phyloP scores from a whole-genome alignment of 2,797 vertebrate species.

The Enteromius thamalakanensis region DNA sequence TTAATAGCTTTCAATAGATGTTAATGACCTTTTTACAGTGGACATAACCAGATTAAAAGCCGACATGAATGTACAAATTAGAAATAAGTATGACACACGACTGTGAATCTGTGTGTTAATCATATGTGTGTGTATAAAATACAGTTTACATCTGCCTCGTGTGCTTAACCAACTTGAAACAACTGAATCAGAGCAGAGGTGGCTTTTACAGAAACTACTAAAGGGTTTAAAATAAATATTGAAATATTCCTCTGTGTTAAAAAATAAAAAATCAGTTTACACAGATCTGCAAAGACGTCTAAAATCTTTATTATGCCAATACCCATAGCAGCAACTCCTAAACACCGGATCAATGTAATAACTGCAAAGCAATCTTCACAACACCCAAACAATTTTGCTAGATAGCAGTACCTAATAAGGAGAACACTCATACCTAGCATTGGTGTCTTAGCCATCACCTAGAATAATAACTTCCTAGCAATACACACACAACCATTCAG shows the following conservation, averaged over 20 bases:
- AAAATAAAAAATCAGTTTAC: no score
- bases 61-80: slow-evolving; percentile 13
- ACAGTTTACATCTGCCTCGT: no score
- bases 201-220: no score
- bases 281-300: no score
- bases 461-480: neutral
- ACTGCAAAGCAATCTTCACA: neutral
- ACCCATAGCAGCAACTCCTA: neutral
- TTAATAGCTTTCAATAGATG: slow-evolving; percentile 25
- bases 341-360: neutral
- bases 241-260: no score
- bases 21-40: slow-evolving; percentile 29
- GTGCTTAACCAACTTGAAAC: no score
- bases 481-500: neutral
- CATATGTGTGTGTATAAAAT: no score
- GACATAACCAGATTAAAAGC: slow-evolving; percentile 23
- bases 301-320: neutral
- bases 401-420: no score
- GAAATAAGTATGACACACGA: neutral
- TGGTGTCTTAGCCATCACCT: neutral
- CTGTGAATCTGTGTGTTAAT: neutral
- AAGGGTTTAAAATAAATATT: no score
- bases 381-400: neutral
- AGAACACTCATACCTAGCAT: neutral
- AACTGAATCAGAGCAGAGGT: no score